Percentiles rank a stretch among this genome's conserved stretches.
Evolutionary conservation across 2,888 invertebrate genomes (phyloP).

Genomic region (Hypena proboscidalis): DNA sequence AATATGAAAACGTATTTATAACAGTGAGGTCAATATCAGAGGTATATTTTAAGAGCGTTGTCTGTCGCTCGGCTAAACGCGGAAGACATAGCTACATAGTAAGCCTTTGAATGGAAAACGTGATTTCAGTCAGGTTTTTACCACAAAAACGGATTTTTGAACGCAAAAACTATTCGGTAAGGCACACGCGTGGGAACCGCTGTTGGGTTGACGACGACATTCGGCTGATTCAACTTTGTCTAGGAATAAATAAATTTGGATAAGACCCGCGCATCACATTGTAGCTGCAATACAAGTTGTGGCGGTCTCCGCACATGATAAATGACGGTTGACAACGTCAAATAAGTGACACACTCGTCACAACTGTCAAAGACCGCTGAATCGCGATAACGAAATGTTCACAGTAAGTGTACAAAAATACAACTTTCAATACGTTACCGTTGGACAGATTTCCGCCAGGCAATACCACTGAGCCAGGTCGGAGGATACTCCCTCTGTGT

Average conservation of each 20-base stretch:
- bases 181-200: constrained; percentile 82
- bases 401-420: no score
- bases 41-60: constrained; percentile 3
- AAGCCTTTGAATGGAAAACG: constrained; percentile 74
- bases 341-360: no score
- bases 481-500: no score
- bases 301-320: no score
- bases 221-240: constrained; percentile 38
- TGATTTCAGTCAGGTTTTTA: constrained; percentile 77
- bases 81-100: constrained; percentile 51
- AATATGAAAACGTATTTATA: constrained; percentile 4
- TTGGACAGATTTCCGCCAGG: no score
- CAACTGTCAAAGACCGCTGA: no score
- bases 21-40: neutral
- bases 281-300: no score
- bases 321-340: no score
- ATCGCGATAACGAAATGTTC: no score
- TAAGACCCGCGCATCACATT: constrained; percentile 27
- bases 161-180: constrained; percentile 78
- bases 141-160: constrained; percentile 66
- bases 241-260: constrained; percentile 44
- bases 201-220: constrained; percentile 43
- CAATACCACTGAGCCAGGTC: no score
- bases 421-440: no score
- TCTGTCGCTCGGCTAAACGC: constrained; percentile 34